Evolutionary conservation across 2,113 vertebrate genomes (phyloP).

Genomic region (Pycnonotus jocosus): DNA sequence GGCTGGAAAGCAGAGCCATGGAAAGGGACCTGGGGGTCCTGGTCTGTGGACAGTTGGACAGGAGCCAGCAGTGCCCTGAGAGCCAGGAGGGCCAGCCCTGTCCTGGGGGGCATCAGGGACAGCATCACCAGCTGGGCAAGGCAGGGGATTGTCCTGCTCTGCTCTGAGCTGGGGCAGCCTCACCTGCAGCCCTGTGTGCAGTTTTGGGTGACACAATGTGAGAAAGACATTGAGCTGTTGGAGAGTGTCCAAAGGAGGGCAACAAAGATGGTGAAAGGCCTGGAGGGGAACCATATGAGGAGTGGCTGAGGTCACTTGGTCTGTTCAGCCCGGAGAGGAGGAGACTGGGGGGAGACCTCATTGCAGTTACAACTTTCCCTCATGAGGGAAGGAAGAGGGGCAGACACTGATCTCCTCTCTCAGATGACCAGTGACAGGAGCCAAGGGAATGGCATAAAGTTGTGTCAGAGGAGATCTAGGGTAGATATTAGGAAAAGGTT

Average conservation of each 20-base stretch:
- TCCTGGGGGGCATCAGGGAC: not conserved
- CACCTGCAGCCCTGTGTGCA: accelerated
- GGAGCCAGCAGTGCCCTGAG: not conserved
- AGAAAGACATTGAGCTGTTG: too few relatives aligned
- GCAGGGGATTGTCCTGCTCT: not conserved
- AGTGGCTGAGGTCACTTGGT: not conserved
- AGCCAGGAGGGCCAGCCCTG: not conserved
- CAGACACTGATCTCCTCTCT: not conserved
- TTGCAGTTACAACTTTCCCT: not conserved
- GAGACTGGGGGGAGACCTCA: not conserved
- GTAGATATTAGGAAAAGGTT: too few relatives aligned
- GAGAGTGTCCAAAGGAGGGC: not conserved
- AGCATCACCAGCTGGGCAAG: not conserved
- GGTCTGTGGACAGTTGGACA: accelerated
- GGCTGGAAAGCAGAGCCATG: accelerated
- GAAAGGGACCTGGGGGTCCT: not conserved
- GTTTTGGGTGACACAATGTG: not conserved
- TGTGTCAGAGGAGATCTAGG: not conserved
- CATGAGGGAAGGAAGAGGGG: too few relatives aligned
- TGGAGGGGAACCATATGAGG: accelerated
- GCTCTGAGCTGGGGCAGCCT: not conserved
- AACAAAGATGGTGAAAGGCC: not conserved
- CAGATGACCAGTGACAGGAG: not conserved
- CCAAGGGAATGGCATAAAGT: not conserved
- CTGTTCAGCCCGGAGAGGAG: not conserved